Percentiles rank a stretch among this genome's conserved stretches.
Conservation (phyloP, 2,113 vertebrate species). For the Lampris incognitus region DNA sequence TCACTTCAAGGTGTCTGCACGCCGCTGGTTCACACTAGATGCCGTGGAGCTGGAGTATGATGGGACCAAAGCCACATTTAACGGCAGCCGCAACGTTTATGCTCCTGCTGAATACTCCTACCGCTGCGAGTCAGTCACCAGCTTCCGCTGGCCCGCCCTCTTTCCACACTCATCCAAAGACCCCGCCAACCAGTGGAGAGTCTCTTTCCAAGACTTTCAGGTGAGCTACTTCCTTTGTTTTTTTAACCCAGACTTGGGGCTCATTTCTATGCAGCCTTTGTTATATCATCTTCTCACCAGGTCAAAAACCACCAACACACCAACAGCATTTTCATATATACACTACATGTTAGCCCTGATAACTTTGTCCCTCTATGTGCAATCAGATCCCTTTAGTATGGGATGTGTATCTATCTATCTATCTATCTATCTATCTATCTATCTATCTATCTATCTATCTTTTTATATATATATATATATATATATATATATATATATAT, state of each 20-base stretch:
- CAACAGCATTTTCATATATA: slow-evolving; percentile 23
- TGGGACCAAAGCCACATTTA: slow-evolving; percentile 77
- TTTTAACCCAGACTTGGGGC: too few relatives aligned
- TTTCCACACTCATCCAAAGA: slow-evolving; percentile 69
- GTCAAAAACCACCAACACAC: background rate
- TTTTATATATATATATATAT: too few relatives aligned
- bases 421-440: too few relatives aligned
- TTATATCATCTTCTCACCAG: background rate
- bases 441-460: too few relatives aligned
- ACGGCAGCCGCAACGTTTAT: slow-evolving; percentile 82
- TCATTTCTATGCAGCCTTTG: too few relatives aligned
- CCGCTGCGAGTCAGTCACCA: slow-evolving; percentile 85
- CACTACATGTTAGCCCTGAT: slow-evolving; percentile 10
- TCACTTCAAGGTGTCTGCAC: slow-evolving; percentile 84
- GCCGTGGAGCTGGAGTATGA: slow-evolving; percentile 81
- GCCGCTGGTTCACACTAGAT: slow-evolving; percentile 87
- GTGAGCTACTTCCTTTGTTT: slow-evolving; percentile 59
- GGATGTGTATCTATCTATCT: background rate
- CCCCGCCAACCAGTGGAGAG: slow-evolving; percentile 80
- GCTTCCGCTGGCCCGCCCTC: slow-evolving; percentile 71
- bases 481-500: too few relatives aligned
- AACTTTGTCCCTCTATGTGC: slow-evolving; percentile 33
- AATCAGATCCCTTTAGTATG: slow-evolving; percentile 2
- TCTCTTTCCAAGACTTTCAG: slow-evolving; percentile 88
- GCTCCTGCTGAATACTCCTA: slow-evolving; percentile 89